A percentile compares a stretch with the other conserved stretches of the same genome.
Evolutionary conservation across 2,797 vertebrate genomes (phyloP).

Genomic region (Kryptopterus vitreolus): DNA sequence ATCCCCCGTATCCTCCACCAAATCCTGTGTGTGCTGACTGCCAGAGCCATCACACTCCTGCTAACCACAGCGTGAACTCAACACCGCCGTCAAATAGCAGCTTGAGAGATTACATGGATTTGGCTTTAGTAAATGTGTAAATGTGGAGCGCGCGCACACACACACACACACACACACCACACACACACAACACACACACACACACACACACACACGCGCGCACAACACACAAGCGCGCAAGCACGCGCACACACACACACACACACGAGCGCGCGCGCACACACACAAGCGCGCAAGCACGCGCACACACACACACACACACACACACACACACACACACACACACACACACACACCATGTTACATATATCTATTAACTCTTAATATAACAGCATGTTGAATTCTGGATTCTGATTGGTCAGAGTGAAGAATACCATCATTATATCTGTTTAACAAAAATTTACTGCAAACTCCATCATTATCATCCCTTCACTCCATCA

Average conservation of each 20-base stretch:
- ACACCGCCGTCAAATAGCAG: slow-evolving; percentile 12
- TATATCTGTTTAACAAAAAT: no score
- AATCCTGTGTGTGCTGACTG: slow-evolving; percentile 19
- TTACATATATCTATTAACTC: neutral
- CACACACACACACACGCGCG: neutral
- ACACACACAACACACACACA: slow-evolving; percentile 5
- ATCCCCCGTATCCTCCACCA: neutral
- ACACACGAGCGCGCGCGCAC: neutral
- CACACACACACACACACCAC: slow-evolving; percentile 12
- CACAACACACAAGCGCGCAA: neutral
- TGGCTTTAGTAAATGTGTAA: slow-evolving; percentile 1
- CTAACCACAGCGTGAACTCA: slow-evolving; percentile 11
- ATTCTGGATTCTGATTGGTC: neutral
- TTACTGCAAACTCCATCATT: no score
- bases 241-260: slow-evolving; percentile 10
- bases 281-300: no score
- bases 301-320: slow-evolving; percentile 1
- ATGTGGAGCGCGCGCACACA: neutral
- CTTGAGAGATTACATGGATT: slow-evolving; percentile 18
- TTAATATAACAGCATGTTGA: no score
- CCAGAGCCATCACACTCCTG: neutral
- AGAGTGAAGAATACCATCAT: no score
- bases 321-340: slow-evolving; percentile 13
- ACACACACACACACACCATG: neutral
- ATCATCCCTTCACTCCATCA: no score